These are phyloP conservation scores for Catajapyx aquilonaris DNA, from an alignment of 1,140 invertebrate genomes.

Conservation along the genomic window DNA sequence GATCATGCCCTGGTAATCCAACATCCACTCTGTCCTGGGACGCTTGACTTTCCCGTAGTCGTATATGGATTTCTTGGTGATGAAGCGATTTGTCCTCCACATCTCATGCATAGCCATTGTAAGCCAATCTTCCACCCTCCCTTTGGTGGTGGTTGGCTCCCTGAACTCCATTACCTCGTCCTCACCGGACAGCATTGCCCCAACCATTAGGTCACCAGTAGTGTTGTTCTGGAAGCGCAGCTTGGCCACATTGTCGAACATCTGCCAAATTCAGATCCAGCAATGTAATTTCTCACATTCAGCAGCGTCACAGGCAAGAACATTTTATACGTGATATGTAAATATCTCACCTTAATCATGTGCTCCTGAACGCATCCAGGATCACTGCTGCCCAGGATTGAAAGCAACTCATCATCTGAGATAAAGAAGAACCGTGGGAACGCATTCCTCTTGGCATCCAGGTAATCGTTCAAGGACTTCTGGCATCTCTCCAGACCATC, in stretches of 20 bases:
- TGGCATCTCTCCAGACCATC: slow-evolving; percentile 64
- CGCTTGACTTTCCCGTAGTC: slow-evolving; percentile 52
- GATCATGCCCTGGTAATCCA: slow-evolving; percentile 73
- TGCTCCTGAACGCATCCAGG: slow-evolving; percentile 64
- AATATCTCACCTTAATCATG: slow-evolving; percentile 54
- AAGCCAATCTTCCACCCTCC: slow-evolving; percentile 80
- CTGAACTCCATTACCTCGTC: slow-evolving; percentile 69
- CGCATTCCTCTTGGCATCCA: slow-evolving; percentile 61
- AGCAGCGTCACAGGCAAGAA: too few relatives aligned
- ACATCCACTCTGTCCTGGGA: slow-evolving; percentile 56
- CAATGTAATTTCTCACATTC: neutral
- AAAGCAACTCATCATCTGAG: slow-evolving; percentile 74
- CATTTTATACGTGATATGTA: slow-evolving; percentile 4
- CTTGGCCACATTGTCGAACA: slow-evolving; percentile 74
- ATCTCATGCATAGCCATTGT: slow-evolving; percentile 59
- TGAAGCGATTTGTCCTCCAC: slow-evolving; percentile 56
- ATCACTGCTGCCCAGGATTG: slow-evolving; percentile 66
- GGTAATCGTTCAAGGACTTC: slow-evolving; percentile 72
- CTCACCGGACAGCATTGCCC: slow-evolving; percentile 66
- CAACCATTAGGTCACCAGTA: slow-evolving; percentile 36
- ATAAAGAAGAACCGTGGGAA: slow-evolving; percentile 86
- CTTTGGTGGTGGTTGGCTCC: slow-evolving; percentile 30
- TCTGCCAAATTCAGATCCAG: slow-evolving; percentile 25
- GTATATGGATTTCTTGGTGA: slow-evolving; percentile 71
- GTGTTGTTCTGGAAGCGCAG: slow-evolving; percentile 39